These are phyloP conservation scores for Alligator mississippiensis DNA, from an alignment of 2,113 vertebrate species.

Conservation along the genomic window DNA sequence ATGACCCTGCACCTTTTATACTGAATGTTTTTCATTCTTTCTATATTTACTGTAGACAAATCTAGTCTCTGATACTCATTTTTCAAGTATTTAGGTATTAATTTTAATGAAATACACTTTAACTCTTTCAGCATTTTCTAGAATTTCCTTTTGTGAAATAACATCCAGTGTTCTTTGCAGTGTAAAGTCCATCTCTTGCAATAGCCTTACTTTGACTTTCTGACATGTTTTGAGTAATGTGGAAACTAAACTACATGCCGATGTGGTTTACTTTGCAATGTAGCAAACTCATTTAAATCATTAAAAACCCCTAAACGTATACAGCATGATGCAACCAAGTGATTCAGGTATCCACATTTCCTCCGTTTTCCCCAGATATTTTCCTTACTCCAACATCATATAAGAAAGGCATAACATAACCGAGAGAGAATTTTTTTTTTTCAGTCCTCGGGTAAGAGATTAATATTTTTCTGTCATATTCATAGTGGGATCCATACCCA, in stretches of 20 bases:
- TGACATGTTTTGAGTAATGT: no score
- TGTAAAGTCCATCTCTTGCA: neutral
- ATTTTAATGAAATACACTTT: neutral
- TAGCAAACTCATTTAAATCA: no score
- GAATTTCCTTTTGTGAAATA: neutral
- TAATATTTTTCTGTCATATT: neutral
- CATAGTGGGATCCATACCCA: fast-evolving
- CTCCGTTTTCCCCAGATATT: neutral
- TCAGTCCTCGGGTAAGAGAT: neutral
- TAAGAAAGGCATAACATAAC: neutral
- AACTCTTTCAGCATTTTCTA: neutral
- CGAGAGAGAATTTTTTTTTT: neutral
- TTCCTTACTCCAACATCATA: neutral
- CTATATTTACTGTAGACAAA: neutral
- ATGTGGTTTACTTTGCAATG: no score
- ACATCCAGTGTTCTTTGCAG: neutral
- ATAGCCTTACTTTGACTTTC: neutral
- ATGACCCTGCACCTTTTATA: neutral
- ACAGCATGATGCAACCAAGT: neutral
- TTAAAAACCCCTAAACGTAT: no score
- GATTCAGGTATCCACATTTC: neutral
- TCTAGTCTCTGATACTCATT: neutral
- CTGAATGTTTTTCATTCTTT: neutral
- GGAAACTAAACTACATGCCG: no score
- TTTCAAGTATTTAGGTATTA: neutral